A percentile compares a stretch with the other conserved stretches of the same genome.
Conservation (phyloP, 2,888 invertebrate species). For the Hofmannophila pseudospretella region DNA sequence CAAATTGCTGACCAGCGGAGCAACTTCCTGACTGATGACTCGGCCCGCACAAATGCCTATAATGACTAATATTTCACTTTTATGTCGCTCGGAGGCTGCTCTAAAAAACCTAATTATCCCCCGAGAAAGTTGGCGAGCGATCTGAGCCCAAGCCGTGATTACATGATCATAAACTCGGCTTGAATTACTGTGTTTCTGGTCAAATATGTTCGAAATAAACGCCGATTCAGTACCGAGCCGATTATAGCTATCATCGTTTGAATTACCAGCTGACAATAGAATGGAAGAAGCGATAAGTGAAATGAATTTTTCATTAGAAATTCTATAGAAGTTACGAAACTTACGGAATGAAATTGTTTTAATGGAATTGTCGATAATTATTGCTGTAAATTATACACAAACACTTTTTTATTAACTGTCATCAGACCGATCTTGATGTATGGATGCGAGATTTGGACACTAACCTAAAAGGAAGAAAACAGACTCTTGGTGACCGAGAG, state of each 20-base stretch:
- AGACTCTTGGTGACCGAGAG: too few relatives aligned
- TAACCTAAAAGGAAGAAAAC: too few relatives aligned
- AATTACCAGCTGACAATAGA: conserved; percentile 35
- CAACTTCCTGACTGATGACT: conserved; percentile 28
- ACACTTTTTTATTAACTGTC: too few relatives aligned
- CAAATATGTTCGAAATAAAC: conserved; percentile 37
- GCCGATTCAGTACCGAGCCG: conserved; percentile 28
- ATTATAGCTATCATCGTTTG: conserved; percentile 34
- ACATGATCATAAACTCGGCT: conserved; percentile 43
- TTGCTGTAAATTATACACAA: too few relatives aligned
- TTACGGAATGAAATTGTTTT: conserved; percentile 19
- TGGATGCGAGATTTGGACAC: too few relatives aligned
- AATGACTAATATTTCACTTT: conserved; percentile 48
- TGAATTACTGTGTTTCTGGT: conserved; percentile 42
- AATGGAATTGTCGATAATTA: too few relatives aligned
- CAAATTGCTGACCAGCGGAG: conserved; percentile 32
- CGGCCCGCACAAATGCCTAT: conserved; percentile 31
- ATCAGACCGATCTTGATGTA: too few relatives aligned
- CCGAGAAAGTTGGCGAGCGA: conserved; percentile 18
- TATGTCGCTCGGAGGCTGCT: conserved; percentile 37
- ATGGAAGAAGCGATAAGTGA: conserved; percentile 27
- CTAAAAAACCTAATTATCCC: conserved; percentile 44
- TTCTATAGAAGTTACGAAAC: conserved; percentile 21
- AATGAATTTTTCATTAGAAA: conserved; percentile 35
- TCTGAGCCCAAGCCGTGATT: conserved; percentile 34